These are phyloP conservation scores for Sepioteuthis lessoniana DNA, from an alignment of 2,888 invertebrate genomes.

Conservation along the genomic window DNA sequence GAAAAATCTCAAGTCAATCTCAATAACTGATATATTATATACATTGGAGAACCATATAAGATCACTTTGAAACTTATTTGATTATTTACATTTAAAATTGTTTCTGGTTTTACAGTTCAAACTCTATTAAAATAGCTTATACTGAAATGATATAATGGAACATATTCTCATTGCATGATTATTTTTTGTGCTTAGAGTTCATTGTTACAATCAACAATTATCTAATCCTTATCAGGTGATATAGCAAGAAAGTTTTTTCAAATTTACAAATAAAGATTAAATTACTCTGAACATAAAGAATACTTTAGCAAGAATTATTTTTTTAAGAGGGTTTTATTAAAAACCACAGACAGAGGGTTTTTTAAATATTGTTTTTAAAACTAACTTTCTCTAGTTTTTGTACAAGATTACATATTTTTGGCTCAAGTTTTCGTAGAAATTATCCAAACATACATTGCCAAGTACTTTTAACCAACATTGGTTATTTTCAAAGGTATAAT, in stretches of 20 bases:
- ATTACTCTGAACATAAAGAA: background rate
- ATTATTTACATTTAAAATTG: background rate
- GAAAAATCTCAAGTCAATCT: background rate
- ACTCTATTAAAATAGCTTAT: background rate
- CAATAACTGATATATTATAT: background rate
- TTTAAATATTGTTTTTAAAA: too few species aligned
- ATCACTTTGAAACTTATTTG: background rate
- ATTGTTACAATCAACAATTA: background rate
- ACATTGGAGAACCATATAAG: background rate
- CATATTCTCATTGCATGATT: background rate
- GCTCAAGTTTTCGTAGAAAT: too few species aligned
- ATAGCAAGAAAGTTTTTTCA: background rate
- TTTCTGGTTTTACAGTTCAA: background rate
- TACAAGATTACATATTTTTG: too few species aligned
- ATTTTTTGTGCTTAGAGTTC: too few species aligned
- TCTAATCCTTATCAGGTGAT: background rate
- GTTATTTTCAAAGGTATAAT: too few species aligned
- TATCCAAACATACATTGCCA: too few species aligned
- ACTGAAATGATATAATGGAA: background rate
- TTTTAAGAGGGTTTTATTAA: too few species aligned
- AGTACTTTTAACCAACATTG: too few species aligned
- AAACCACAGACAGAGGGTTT: too few species aligned
- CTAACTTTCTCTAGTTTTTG: too few species aligned
- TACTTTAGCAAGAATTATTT: background rate
- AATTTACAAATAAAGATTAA: background rate